Evolutionary conservation across 2,797 vertebrate genomes (phyloP), one percentile per base, ranked within the genome.

Genomic region (Trematomus bernacchii): DNA sequence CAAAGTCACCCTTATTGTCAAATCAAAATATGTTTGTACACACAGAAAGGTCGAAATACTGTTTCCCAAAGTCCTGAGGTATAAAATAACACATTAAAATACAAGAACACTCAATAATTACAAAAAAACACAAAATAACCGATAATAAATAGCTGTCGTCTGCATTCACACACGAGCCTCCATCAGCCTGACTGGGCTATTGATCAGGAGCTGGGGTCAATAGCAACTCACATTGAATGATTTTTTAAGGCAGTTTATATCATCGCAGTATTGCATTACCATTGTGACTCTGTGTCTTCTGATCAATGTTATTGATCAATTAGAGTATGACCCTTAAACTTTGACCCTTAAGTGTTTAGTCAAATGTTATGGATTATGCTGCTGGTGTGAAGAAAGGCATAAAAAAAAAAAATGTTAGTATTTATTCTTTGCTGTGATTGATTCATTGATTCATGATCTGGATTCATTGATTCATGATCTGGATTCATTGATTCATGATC

Each of bases 191-290:
- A 70, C 60, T 81, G 71, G 79, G 44, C 48, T 77, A 85, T 88
- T 73, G 84, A 86, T 73, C 65, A 67, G 27, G 4, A 33, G 53
- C 30, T n/a, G 11, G 16, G 42, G 72, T 82, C 87, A 66, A 87
- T 88, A 44, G 0, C 5, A 46, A 69, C 30, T 80, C 58, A 54
- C 23, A 72, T 80, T 66, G 73, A 73, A 43, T 66, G 71, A 70
- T 83, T 82, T 83, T 40, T 63, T n/a, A 1, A 66, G 58, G 48
- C 37, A 10, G 30, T 58, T 55, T 37, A 21, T 58, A 33, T 57
- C 37, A 19, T 6, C 18, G 19, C 27, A 19, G 54, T 16, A n/a
- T 44, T 53, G 47, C 33, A 8, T 7, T 42, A 23, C 10, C 66
- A 9, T 23, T 23, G 13, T 40, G 51, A 51, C 19, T 44, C 21